A percentile compares a stretch with the other conserved stretches of the same genome.
phyloP scores from a whole-genome alignment of 2,888 invertebrate species.

The Callimorpha dominula region DNA sequence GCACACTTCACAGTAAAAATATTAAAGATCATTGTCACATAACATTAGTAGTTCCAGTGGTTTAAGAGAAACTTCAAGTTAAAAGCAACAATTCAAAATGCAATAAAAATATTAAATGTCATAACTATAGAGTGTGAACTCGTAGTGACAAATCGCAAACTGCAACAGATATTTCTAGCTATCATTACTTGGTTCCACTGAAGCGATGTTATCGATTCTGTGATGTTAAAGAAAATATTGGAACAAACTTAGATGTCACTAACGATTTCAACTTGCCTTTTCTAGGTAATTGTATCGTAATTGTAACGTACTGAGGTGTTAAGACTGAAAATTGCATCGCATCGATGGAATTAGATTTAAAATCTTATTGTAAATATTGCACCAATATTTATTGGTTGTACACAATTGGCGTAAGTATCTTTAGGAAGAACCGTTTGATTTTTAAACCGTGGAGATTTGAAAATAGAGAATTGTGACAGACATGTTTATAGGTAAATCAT shows the following conservation, averaged over 20 bases:
- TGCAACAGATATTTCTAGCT: slow-evolving; percentile 22
- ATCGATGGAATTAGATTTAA: slow-evolving; percentile 9
- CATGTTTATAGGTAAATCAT: too few relatives aligned
- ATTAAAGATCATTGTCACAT: too few relatives aligned
- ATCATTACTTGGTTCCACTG: slow-evolving; percentile 33
- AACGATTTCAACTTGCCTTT: slow-evolving; percentile 31
- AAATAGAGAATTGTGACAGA: too few relatives aligned
- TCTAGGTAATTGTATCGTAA: slow-evolving; percentile 27
- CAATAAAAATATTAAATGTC: not conserved
- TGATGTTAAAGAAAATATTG: slow-evolving; percentile 34
- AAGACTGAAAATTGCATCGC: slow-evolving; percentile 17
- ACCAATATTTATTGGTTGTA: not conserved
- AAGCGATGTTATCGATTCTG: slow-evolving; percentile 30
- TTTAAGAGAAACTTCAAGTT: not conserved
- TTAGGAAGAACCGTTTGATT: not conserved
- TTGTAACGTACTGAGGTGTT: slow-evolving; percentile 17
- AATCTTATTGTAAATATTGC: slow-evolving; percentile 4
- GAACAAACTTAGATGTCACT: slow-evolving; percentile 26
- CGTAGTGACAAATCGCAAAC: slow-evolving; percentile 29
- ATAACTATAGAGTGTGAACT: slow-evolving; percentile 16
- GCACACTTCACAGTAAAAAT: too few relatives aligned
- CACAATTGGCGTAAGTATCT: too few relatives aligned
- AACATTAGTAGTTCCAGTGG: too few relatives aligned
- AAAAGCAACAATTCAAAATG: not conserved
- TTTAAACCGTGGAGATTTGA: too few relatives aligned